Base-by-base conservation (phyloP, 2,888 invertebrate genomes). In the Asteroscopus sphinx region DNA sequence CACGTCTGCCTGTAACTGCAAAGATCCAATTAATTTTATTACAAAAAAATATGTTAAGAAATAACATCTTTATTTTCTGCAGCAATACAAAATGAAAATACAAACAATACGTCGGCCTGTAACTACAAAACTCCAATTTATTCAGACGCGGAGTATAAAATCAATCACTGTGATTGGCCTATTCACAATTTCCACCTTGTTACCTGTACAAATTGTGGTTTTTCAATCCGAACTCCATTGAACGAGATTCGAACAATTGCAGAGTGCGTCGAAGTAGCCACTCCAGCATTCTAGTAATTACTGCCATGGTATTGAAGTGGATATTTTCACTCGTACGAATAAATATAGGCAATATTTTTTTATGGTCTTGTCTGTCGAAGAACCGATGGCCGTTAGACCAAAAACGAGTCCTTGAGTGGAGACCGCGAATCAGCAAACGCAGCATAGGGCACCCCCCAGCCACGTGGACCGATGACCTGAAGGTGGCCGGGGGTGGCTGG, bases 151-250 rank as follows among this genome's bases (percentile, higher is more conserved):
- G 61, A 71, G 54, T 61, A 65, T 45, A 74, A 79, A 79, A 83
- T 78, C 81, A 81, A 85, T 86, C 82, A 68, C 51, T 16, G 60
- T 79, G 83, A 86, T 85, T 84, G 81, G 80, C 64, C 76, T 68
- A 79, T 83, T 81, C 75, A 81, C 72, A 70, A 63, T 69, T 48
- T 52, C 21, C 16, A 65, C 39, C 48, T 68, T 66, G 65, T 71
- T 54, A 21, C 41, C 52, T 52, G 45, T 60, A 73, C 64, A 72
- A 71, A 68, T 63, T 45, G 73, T 36, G 57, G 62, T 63, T 73
- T 73, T 77, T 65, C 66, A 65, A 45, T 64, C 36, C 44, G 25
- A 52, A 41, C 60, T 51, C 54, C 25, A 59, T 55, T 51, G 67
- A 68, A 61, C 36, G 53, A 15, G 58, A 59, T 32, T 45, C 48